Conservation (phyloP, 2,888 invertebrate species). For the Junonia oenone region DNA sequence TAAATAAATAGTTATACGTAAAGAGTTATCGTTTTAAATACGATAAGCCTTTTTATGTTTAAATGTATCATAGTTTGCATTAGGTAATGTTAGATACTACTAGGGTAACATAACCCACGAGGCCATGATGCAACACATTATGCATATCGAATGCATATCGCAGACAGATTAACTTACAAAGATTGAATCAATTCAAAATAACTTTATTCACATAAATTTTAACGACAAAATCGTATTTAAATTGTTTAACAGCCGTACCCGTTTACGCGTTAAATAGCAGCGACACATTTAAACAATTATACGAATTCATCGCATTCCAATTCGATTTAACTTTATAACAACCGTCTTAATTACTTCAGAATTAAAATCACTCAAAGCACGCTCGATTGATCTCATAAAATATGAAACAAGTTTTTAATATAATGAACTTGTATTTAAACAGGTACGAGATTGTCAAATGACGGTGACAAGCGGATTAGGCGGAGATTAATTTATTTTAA, state of each 20-base stretch:
- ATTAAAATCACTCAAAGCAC: slow-evolving; percentile 10
- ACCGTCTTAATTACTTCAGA: slow-evolving; percentile 11
- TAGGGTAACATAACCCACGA: neutral
- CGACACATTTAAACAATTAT: neutral
- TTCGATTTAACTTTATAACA: neutral
- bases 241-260: neutral
- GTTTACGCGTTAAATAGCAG: neutral
- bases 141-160: neutral
- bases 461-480: slow-evolving; percentile 12
- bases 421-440: slow-evolving; percentile 23
- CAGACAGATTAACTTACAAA: neutral
- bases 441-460: slow-evolving; percentile 17
- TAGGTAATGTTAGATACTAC: too few relatives aligned
- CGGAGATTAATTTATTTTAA: slow-evolving; percentile 14
- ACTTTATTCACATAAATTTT: neutral
- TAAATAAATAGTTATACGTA: too few relatives aligned
- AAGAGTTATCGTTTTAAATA: too few relatives aligned
- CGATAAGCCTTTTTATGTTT: too few relatives aligned
- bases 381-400: slow-evolving; percentile 8
- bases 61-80: too few relatives aligned
- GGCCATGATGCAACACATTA: neutral
- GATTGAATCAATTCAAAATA: neutral
- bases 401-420: slow-evolving; percentile 19
- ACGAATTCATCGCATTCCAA: neutral
- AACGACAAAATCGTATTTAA: neutral